These are phyloP conservation scores for Synanthedon vespiformis DNA, from an alignment of 2,888 invertebrate species.

Conservation along the genomic window DNA sequence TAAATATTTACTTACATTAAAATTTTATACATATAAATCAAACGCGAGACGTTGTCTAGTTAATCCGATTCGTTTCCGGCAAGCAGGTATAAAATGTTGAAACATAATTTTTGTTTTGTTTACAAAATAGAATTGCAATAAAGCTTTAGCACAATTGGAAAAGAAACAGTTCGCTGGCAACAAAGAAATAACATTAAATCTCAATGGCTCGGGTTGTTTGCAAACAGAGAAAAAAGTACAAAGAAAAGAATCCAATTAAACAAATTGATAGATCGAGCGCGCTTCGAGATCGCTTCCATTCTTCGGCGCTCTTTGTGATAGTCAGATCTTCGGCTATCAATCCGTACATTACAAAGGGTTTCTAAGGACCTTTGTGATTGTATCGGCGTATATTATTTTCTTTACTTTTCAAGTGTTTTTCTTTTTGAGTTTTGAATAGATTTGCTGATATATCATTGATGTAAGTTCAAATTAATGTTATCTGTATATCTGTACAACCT, in stretches of 20 bases:
- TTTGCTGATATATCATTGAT: not conserved
- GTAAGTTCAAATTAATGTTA: not conserved
- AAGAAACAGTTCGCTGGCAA: constrained; percentile 13
- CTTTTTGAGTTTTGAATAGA: not conserved
- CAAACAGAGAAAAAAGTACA: constrained; percentile 45
- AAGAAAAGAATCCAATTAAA: constrained; percentile 62
- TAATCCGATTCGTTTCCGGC: too few relatives aligned
- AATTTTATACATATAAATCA: too few relatives aligned
- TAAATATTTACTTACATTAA: too few relatives aligned
- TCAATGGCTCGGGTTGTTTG: constrained; percentile 41
- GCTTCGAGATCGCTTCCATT: constrained; percentile 26
- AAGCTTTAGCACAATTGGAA: constrained; percentile 3
- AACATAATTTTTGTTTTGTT: not conserved
- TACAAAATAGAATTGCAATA: not conserved
- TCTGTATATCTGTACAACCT: not conserved
- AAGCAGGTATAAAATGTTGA: too few relatives aligned
- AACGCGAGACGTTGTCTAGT: too few relatives aligned
- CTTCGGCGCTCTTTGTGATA: constrained; percentile 47
- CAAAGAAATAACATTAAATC: constrained; percentile 43
- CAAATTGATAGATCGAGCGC: constrained; percentile 55
- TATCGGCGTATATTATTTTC: constrained; percentile 16
- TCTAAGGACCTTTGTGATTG: constrained; percentile 32
- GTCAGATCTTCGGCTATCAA: constrained; percentile 44
- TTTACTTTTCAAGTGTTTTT: not conserved
- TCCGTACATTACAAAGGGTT: constrained; percentile 32